These are phyloP conservation scores for Lamellibrachia columna DNA, from an alignment of 2,888 invertebrate genomes.

Conservation along the genomic window DNA sequence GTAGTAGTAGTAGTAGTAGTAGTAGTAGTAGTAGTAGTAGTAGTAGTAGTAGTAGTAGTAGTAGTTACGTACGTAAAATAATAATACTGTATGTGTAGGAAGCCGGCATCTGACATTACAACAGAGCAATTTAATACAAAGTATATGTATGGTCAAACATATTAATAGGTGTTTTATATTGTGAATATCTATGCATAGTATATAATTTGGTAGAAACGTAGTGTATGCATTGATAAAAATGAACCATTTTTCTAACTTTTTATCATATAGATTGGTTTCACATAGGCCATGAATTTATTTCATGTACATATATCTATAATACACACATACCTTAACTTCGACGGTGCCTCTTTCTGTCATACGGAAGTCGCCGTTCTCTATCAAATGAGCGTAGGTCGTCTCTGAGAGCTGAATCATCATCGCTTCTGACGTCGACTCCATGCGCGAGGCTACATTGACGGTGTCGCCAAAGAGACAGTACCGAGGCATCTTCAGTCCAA, in stretches of 20 bases:
- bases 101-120: conserved; percentile 19
- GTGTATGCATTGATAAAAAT: too few relatives aligned
- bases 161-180: too few relatives aligned
- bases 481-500: conserved; percentile 21
- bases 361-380: conserved; percentile 28
- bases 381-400: conserved; percentile 31
- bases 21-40: too few relatives aligned
- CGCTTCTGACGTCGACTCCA: conserved; percentile 37
- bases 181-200: too few relatives aligned
- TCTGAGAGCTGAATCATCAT: conserved; percentile 39
- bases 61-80: too few relatives aligned
- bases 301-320: not conserved
- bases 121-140: too few relatives aligned
- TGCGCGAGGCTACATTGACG: conserved; percentile 40
- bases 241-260: too few relatives aligned
- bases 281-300: not conserved
- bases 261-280: not conserved
- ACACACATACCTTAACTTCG: conserved; percentile 35
- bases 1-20: too few relatives aligned
- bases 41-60: too few relatives aligned
- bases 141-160: too few relatives aligned
- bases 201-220: too few relatives aligned
- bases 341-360: conserved; percentile 29
- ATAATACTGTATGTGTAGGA: not conserved
- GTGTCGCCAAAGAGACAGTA: conserved; percentile 43